Evolutionary conservation across 2,888 invertebrate species (phyloP).

Genomic region (Spodoptera picta): DNA sequence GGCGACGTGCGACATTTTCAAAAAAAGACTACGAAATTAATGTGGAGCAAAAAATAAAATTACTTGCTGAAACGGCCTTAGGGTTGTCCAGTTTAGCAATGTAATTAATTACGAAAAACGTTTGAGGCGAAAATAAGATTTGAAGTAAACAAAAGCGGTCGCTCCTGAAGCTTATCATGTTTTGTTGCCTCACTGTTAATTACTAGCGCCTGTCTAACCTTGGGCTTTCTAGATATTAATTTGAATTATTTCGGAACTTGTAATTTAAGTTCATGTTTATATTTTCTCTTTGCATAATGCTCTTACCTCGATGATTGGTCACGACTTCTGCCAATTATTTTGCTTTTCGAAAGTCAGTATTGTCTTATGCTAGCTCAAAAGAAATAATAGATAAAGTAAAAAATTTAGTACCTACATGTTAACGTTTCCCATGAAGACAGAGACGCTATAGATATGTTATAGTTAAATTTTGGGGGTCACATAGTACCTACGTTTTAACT

Average conservation of each 20-base stretch:
- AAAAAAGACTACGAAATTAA: slow-evolving; percentile 15
- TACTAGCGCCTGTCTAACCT: slow-evolving; percentile 42
- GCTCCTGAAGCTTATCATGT: slow-evolving; percentile 45
- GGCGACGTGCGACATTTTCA: slow-evolving; percentile 4
- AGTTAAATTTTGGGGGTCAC: too few relatives aligned
- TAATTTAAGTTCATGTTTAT: slow-evolving; percentile 6
- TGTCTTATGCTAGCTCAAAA: too few relatives aligned
- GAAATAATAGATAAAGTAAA: too few relatives aligned
- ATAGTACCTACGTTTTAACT: too few relatives aligned
- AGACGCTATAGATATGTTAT: too few relatives aligned
- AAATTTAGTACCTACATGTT: too few relatives aligned
- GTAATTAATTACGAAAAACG: slow-evolving; percentile 56
- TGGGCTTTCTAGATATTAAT: slow-evolving; percentile 26
- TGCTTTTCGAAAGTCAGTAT: too few relatives aligned
- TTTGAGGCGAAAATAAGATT: slow-evolving; percentile 45
- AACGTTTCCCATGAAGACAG: too few relatives aligned
- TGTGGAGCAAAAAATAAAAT: slow-evolving; percentile 25
- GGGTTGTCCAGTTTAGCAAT: slow-evolving; percentile 30
- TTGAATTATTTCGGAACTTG: slow-evolving; percentile 14
- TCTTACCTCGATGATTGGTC: too few relatives aligned
- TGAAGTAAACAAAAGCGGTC: slow-evolving; percentile 45
- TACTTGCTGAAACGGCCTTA: slow-evolving; percentile 19
- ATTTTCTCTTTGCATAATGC: neutral
- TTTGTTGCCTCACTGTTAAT: slow-evolving; percentile 57
- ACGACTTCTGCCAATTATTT: too few relatives aligned